Conservation (phyloP, 2,888 invertebrate genomes). For the Elmis aenea region DNA sequence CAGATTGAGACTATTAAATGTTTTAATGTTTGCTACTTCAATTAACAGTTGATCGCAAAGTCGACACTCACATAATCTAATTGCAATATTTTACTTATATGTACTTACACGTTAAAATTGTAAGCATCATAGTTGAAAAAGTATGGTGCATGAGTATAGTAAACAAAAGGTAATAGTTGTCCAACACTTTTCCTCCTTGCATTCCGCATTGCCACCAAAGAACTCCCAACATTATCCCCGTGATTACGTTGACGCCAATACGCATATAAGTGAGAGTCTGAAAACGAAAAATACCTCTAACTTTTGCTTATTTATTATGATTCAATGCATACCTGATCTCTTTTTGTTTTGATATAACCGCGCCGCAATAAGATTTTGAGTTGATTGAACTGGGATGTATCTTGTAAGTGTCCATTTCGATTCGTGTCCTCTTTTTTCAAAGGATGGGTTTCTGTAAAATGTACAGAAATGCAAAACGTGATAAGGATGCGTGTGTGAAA, state of each 20-base stretch:
- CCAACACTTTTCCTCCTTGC: constrained; percentile 71
- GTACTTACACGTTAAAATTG: constrained; percentile 76
- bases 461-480: background rate
- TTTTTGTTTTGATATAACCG: constrained; percentile 68
- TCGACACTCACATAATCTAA: constrained; percentile 4
- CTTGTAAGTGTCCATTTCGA: constrained; percentile 49
- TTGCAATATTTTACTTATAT: background rate
- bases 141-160: constrained; percentile 90
- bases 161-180: constrained; percentile 84
- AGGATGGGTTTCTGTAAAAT: background rate
- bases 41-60: constrained; percentile 1
- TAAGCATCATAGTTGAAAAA: constrained; percentile 89
- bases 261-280: constrained; percentile 76
- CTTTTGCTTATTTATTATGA: constrained; percentile 9
- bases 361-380: constrained; percentile 63
- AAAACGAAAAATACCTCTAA: constrained; percentile 25
- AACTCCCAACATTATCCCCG: constrained; percentile 71
- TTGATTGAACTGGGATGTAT: constrained; percentile 68
- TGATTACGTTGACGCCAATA: constrained; percentile 66
- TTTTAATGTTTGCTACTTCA: background rate
- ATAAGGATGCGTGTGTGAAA: no score
- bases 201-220: constrained; percentile 70
- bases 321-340: constrained; percentile 68
- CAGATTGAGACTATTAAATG: no score
- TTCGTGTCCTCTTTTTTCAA: background rate